These are phyloP conservation scores for Anguilla obscura DNA, from an alignment of 2,797 vertebrate genomes.

Conservation along the genomic window DNA sequence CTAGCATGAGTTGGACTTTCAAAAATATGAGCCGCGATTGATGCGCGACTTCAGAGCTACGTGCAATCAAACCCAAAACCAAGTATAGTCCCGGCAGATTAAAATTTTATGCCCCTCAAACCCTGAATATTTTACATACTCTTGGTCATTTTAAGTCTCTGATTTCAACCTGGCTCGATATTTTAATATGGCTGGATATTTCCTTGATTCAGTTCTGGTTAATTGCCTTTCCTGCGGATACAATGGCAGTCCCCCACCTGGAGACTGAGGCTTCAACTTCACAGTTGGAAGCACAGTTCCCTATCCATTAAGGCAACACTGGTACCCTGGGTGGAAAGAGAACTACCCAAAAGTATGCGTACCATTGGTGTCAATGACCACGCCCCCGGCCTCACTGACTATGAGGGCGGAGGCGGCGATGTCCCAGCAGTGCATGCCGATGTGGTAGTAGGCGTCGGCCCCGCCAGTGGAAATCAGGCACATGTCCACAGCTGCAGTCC, in stretches of 20 bases:
- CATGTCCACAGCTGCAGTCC: conserved; percentile 87
- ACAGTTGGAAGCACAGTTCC: neutral
- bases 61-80: no score
- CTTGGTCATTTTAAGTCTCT: no score
- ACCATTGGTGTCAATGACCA: conserved; percentile 80
- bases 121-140: no score
- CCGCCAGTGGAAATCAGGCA: conserved; percentile 82
- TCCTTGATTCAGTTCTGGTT: no score
- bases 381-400: conserved; percentile 80
- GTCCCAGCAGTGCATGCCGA: conserved; percentile 91
- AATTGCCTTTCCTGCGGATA: no score
- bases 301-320: neutral
- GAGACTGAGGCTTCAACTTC: no score
- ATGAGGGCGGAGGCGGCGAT: conserved; percentile 83
- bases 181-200: no score
- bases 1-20: neutral
- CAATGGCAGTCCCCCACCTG: no score
- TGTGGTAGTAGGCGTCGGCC: conserved; percentile 85
- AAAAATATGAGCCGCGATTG: neutral
- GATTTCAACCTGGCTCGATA: no score
- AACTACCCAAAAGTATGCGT: neutral
- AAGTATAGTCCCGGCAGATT: no score
- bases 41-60: no score
- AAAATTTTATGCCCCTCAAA: no score
- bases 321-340: neutral